Conservation (phyloP, 2,113 vertebrate species). For the Loxodonta africana region DNA sequence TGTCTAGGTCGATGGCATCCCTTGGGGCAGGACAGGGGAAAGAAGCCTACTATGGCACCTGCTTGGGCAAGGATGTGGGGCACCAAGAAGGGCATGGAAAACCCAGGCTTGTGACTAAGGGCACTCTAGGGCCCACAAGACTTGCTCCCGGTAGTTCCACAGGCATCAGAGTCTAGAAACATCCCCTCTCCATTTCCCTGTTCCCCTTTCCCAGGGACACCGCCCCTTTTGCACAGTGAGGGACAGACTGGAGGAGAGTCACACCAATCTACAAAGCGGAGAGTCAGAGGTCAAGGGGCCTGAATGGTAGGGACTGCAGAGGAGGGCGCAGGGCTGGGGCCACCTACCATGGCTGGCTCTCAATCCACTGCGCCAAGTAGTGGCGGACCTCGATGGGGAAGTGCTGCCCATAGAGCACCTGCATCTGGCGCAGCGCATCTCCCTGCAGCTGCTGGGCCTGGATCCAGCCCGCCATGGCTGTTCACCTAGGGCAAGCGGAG, state of each 20-base stretch:
- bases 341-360: constrained; percentile 96
- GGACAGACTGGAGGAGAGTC: constrained; percentile 17
- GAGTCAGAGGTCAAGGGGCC: background rate
- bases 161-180: constrained; percentile 29
- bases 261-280: constrained; percentile 25
- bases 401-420: constrained; percentile 98
- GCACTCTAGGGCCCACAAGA: background rate
- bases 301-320: background rate
- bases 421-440: constrained; percentile 98
- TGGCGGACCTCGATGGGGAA: constrained; percentile 99
- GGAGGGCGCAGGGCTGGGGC: background rate
- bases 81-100: background rate
- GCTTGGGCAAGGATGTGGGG: background rate
- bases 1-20: constrained; percentile 97
- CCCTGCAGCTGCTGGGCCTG: constrained; percentile 99
- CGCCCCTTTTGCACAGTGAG: constrained; percentile 27
- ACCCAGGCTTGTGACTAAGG: background rate
- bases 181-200: constrained; percentile 43
- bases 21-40: constrained; percentile 82
- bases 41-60: background rate
- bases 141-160: background rate
- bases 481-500: constrained; percentile 86
- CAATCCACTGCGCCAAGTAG: constrained; percentile 98
- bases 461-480: constrained; percentile 98
- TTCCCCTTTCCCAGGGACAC: constrained; percentile 72